Conservation (phyloP, 2,797 vertebrate species). For the Loris lydekkerianus region DNA sequence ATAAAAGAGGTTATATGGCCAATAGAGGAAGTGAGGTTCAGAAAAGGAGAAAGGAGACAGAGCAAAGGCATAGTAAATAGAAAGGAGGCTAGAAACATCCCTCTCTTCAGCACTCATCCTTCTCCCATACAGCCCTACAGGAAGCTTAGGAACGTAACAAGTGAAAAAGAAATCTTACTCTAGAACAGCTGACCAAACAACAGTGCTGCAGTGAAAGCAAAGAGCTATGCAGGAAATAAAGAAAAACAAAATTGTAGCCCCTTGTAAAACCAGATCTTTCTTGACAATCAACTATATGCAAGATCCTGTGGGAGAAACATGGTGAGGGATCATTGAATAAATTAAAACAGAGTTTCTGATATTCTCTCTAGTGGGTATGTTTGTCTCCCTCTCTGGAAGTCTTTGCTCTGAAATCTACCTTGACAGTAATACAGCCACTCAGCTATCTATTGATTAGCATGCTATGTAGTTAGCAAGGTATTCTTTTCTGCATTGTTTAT, state of each 20-base stretch:
- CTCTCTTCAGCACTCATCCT: neutral
- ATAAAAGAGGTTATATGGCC: neutral
- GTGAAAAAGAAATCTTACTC: neutral
- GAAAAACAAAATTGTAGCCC: neutral
- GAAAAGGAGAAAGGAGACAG: neutral
- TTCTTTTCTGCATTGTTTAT: neutral
- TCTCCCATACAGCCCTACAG: neutral
- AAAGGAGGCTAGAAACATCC: neutral
- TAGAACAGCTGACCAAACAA: neutral
- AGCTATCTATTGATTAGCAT: neutral
- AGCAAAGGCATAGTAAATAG: conserved; percentile 31
- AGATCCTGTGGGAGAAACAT: neutral
- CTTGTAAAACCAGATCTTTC: neutral
- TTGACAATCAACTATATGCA: neutral
- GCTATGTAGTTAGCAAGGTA: neutral
- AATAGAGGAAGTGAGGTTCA: neutral
- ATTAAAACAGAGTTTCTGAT: neutral
- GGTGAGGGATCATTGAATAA: neutral
- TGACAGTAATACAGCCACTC: neutral
- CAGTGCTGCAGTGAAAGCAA: neutral
- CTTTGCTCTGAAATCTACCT: conserved; percentile 46
- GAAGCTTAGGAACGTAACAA: neutral
- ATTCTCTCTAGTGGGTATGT: neutral
- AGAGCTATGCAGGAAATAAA: neutral
- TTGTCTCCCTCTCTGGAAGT: neutral